Percentiles rank a stretch among this genome's conserved stretches.
Evolutionary conservation across 2,113 vertebrate genomes (phyloP).

Genomic region (Cnemophilus loriae): DNA sequence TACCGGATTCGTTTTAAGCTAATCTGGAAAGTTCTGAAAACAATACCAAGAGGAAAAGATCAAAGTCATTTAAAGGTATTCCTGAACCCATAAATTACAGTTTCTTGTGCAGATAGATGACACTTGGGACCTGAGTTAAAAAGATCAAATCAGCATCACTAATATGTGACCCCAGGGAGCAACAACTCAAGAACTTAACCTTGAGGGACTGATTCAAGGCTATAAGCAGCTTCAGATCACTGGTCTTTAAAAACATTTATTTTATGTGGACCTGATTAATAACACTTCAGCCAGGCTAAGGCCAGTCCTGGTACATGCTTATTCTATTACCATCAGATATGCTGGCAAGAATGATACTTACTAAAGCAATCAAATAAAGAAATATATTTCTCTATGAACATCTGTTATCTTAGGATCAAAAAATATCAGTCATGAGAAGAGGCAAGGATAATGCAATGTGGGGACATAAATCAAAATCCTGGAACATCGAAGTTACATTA

Average conservation of each 20-base stretch:
- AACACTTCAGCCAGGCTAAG: not conserved
- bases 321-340: not conserved
- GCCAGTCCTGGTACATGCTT: not conserved
- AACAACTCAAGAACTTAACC: not conserved
- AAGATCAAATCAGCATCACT: not conserved
- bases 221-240: not conserved
- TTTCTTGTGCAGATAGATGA: not conserved
- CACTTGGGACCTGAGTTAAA: not conserved
- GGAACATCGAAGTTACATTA: not conserved
- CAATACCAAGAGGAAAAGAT: not conserved
- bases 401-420: not conserved
- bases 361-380: not conserved
- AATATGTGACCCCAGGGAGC: not conserved
- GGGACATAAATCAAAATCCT: not conserved
- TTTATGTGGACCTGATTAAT: not conserved
- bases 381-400: not conserved
- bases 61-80: not conserved
- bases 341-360: not conserved
- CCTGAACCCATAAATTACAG: not conserved
- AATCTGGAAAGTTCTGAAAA: not conserved
- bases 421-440: not conserved
- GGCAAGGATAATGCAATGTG: not conserved
- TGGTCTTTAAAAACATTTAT: conserved; percentile 1
- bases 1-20: not conserved
- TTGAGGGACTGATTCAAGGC: not conserved